Evolutionary conservation across 2,797 vertebrate genomes (phyloP), one percentile per base, ranked within the genome.

Genomic region (Distichodus sexfasciatus): DNA sequence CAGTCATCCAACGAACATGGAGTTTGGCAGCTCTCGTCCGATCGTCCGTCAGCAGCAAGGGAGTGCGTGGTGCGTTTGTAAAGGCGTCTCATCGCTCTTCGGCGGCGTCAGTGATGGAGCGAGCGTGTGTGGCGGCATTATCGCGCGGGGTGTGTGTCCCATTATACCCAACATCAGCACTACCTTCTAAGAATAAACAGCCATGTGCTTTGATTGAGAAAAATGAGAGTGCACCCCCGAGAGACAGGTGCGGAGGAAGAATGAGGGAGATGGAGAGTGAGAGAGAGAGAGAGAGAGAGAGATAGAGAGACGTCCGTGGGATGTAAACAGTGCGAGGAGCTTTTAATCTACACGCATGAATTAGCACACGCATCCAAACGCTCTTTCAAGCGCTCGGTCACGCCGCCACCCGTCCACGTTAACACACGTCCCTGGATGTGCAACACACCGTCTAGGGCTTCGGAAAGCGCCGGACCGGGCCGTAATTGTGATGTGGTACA

Each of bases 101-200:
- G 38, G 23, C 66, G 64, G 53, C 71, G 76, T 76, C 71, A 69
- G 77, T 82, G 82, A 83, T 84, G 66, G 81, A 87, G 74, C 33
- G 51, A 75, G 75, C 53, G 71, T 36, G 40, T 43, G 62, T 62
- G 61, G 71, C 63, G 17, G 70, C 69, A 74, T 76, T 62, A 69
- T 75, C 71, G 62, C 72, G 66, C 28, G 40, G 61, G 72, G 73
- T 63, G 62, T 70, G 50, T 68, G 15, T 66, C 71, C 71, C 60
- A 74, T 84, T 76, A 79, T 74, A 76, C 63, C 36, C 19, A 62
- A 76, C 64, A 69, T 72, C 66, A 71, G 63, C 61, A 43, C 57
- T 67, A 59, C 77, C 65, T 5, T 74, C 64, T 64, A 51, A 69
- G 71, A 74, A 70, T 71, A 76, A 81, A 81, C 65, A 74, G 70